phyloP scores from a whole-genome alignment of 2,888 invertebrate genomes.

The Apodemia hepburni region DNA sequence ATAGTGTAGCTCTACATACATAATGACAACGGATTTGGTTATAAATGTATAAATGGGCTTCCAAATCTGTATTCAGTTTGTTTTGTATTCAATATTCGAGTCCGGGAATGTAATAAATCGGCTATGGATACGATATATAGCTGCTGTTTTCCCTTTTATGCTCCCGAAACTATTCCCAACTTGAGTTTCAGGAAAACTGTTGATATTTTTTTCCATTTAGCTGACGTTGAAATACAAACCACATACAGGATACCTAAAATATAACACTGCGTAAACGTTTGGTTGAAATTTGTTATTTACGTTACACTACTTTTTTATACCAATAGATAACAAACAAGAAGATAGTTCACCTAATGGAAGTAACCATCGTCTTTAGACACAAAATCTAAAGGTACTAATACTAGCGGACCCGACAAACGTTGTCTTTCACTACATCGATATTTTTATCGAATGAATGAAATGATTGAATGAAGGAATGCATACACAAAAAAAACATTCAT shows the following conservation, averaged over 20 bases:
- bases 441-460: too few relatives aligned
- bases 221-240: background rate
- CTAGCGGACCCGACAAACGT: too few relatives aligned
- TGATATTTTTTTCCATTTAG: constrained; percentile 4
- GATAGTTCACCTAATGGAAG: too few relatives aligned
- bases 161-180: background rate
- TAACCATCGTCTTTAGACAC: too few relatives aligned
- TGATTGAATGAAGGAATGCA: too few relatives aligned
- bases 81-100: constrained; percentile 11
- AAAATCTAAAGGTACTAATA: too few relatives aligned
- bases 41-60: constrained; percentile 18
- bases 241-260: background rate
- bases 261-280: too few relatives aligned
- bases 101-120: constrained; percentile 9
- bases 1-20: constrained; percentile 16
- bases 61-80: constrained; percentile 19
- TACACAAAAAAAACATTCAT: too few relatives aligned
- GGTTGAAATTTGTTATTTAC: too few relatives aligned
- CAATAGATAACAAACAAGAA: too few relatives aligned
- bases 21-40: constrained; percentile 21
- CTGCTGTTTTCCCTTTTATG: constrained; percentile 6
- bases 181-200: background rate
- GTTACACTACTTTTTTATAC: too few relatives aligned
- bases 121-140: constrained; percentile 6
- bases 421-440: too few relatives aligned